Evolutionary conservation across 2,797 vertebrate species (phyloP), one percentile per base, ranked within the genome.

Genomic region (Jordanella pulchra): DNA sequence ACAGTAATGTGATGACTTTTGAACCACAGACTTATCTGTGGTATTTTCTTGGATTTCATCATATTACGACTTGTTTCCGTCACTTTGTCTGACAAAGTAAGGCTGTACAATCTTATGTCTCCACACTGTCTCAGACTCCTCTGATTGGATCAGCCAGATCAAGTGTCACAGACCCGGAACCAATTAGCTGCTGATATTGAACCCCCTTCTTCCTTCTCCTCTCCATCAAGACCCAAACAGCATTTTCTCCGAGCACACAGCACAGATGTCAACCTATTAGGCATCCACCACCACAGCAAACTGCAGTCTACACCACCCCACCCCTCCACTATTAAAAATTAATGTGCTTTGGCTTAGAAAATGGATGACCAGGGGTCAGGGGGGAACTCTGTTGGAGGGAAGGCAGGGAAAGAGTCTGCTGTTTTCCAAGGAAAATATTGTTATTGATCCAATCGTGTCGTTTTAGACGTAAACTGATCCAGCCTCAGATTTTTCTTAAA

Each of bases 391-490:
- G 18, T 2, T 54, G 65, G 28, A 12, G 60, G 30, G 50, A 66
- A 45, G 69, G 69, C 53, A 69, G 63, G 76, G 71, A 72, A 67
- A 67, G 72, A 78, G 68, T 72, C 77, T 83, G 74, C 86, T 82
- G 84, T 84, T 85, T 87, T 88, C 79, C 76, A 93, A 92, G 93
- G 95, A 97, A 97, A 98, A 99, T 98, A 98, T 98, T 97, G 95
- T 95, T 98, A 99, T 99, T 96, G 97, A 99, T 99, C 96, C 92
- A 84, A 94, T 95, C 96, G 94, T 89, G 92, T 94, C 92, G 89
- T 96, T 97, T 97, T 95, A 96, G 94, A 94, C 91, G 97, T 97
- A 91, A 99, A 97, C 92, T 77, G 95, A 98, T 97, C 95, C 92
- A 13, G 74, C 73, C 82, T 82, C 78, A 75, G 76, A 85, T 78